A percentile compares a stretch with the other conserved stretches of the same genome.
Evolutionary conservation across 2,888 invertebrate genomes (phyloP).

Genomic region (Epistrophe grossulariae): DNA sequence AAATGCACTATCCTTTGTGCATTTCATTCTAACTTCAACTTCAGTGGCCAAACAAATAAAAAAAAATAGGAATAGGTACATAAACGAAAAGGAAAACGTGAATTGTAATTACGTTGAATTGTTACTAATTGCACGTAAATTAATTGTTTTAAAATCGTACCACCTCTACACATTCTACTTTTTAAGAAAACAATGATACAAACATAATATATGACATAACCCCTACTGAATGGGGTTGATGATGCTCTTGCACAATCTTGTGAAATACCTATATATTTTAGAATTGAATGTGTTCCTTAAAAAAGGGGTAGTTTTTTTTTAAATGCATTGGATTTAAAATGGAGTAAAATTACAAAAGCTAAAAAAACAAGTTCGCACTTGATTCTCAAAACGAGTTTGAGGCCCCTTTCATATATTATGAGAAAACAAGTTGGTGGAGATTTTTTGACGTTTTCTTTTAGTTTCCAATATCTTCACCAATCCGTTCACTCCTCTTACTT

Average conservation of each 20-base stretch:
- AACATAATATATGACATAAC: slow-evolving; percentile 7
- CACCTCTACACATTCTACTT: too few species aligned
- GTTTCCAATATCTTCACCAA: too few species aligned
- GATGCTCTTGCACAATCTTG: slow-evolving; percentile 10
- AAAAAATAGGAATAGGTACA: neutral
- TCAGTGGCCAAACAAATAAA: neutral
- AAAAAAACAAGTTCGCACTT: neutral
- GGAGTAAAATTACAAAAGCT: neutral
- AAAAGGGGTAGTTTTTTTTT: neutral
- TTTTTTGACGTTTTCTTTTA: too few species aligned
- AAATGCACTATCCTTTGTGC: neutral
- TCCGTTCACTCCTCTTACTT: too few species aligned
- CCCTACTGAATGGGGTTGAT: slow-evolving; percentile 26
- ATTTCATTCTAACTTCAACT: slow-evolving; percentile 55
- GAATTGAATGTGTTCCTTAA: neutral
- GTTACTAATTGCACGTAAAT: slow-evolving; percentile 65
- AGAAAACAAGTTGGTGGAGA: too few species aligned
- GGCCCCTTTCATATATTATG: too few species aligned
- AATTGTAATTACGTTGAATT: slow-evolving; percentile 72
- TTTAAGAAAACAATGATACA: neutral
- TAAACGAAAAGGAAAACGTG: slow-evolving; percentile 34
- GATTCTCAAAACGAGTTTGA: too few species aligned
- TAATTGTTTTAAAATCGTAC: slow-evolving; percentile 20
- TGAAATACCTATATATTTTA: slow-evolving; percentile 24
- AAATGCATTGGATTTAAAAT: neutral